Evolutionary conservation across 2,888 invertebrate genomes (phyloP).

Genomic region (Sesamia inferens): DNA sequence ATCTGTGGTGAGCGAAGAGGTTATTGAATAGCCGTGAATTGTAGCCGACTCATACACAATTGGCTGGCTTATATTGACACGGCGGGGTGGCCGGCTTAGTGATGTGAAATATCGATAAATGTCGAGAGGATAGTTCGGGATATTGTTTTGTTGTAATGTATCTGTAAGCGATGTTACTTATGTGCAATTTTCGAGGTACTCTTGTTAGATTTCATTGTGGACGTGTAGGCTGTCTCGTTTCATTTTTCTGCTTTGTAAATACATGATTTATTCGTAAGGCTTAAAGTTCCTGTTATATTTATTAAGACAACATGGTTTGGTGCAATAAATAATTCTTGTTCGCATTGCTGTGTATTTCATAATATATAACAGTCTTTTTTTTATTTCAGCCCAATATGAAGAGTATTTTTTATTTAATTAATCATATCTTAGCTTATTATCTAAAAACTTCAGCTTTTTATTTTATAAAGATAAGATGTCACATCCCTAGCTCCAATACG

Average conservation of each 20-base stretch:
- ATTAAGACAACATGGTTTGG: constrained; percentile 13
- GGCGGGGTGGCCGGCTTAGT: constrained; percentile 82
- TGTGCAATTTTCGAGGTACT: constrained; percentile 53
- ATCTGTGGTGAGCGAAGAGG: constrained; percentile 81
- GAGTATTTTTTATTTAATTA: neutral
- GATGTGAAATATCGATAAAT: constrained; percentile 69
- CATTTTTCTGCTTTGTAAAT: constrained; percentile 41
- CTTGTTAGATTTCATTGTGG: constrained; percentile 57
- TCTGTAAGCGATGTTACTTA: constrained; percentile 55
- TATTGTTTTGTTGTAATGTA: constrained; percentile 61
- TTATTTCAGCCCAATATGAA: no score
- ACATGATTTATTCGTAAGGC: constrained; percentile 21
- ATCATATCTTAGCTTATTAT: no score
- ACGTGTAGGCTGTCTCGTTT: constrained; percentile 43
- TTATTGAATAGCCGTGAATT: constrained; percentile 87
- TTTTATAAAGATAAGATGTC: constrained; percentile 20
- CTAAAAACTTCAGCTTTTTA: neutral
- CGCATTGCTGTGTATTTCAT: neutral
- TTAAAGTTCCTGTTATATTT: constrained; percentile 31
- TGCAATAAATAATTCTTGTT: constrained; percentile 8
- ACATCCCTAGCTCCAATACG: constrained; percentile 55
- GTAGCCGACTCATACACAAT: constrained; percentile 85
- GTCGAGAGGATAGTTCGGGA: constrained; percentile 55
- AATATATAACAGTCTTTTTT: neutral
- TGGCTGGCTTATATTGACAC: constrained; percentile 84